Percentiles rank a stretch among this genome's conserved stretches.
Conservation (phyloP, 2,797 vertebrate species). For the Perodicticus potto region DNA sequence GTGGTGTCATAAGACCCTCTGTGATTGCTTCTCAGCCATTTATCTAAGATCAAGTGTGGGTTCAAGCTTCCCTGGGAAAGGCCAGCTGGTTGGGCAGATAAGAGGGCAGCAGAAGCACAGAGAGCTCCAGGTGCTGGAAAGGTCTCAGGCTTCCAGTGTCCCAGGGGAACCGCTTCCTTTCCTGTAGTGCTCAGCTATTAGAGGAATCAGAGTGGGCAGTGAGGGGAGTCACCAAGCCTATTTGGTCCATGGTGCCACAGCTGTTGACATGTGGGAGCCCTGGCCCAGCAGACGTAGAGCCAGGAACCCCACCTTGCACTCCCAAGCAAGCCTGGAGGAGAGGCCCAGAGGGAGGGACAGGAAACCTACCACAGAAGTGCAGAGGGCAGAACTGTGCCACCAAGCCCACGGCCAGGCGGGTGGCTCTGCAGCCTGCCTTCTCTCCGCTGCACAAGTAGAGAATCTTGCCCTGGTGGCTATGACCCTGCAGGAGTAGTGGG, state of each 20-base stretch:
- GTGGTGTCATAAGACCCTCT: neutral
- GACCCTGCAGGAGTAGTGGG: neutral
- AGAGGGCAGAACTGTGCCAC: neutral
- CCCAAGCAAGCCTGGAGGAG: neutral
- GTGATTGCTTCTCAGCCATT: neutral
- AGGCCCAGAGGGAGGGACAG: neutral
- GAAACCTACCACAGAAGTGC: neutral
- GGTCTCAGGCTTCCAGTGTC: no score
- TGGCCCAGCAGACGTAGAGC: neutral
- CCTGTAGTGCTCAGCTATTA: neutral
- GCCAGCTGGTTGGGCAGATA: neutral
- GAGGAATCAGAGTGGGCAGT: no score
- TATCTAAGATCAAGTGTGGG: neutral
- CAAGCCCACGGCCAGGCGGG: neutral
- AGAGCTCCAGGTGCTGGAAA: neutral
- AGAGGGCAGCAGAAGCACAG: neutral
- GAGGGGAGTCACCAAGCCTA: neutral
- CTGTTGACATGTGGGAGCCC: neutral
- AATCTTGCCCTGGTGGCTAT: neutral
- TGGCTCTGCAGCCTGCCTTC: neutral
- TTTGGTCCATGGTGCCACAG: fast-evolving
- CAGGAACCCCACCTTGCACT: neutral
- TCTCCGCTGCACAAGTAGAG: no score
- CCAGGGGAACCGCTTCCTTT: neutral
- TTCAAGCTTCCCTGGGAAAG: neutral